Percentiles rank a stretch among this genome's conserved stretches.
Evolutionary conservation across 2,797 vertebrate species (phyloP).

Genomic region (Poeciliopsis paucimaculata): DNA sequence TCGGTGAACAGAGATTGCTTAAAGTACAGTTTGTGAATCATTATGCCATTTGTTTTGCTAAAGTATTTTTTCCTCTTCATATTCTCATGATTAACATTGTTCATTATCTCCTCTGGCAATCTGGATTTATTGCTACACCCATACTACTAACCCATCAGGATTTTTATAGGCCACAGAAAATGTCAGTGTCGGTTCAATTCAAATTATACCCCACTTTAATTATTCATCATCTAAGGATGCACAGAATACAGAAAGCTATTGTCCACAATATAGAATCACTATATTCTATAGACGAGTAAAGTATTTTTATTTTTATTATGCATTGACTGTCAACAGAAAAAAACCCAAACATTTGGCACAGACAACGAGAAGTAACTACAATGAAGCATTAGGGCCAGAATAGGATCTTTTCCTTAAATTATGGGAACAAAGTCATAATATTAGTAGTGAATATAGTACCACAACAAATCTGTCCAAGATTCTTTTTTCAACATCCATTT

Average conservation of each 20-base stretch:
- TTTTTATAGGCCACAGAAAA: not conserved
- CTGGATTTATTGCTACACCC: not conserved
- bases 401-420: too few relatives aligned
- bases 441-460: not conserved
- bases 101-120: not conserved
- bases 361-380: conserved; percentile 18
- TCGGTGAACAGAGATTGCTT: not conserved
- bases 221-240: not conserved
- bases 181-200: not conserved
- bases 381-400: too few relatives aligned
- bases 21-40: not conserved
- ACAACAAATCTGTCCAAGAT: not conserved
- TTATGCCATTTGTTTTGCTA: not conserved
- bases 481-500: not conserved
- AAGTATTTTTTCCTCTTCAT: not conserved
- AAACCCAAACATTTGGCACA: conserved; percentile 51
- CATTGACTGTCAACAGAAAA: conserved; percentile 15
- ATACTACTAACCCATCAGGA: not conserved
- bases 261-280: not conserved
- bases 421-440: too few relatives aligned
- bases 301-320: conserved; percentile 43
- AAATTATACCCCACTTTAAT: not conserved
- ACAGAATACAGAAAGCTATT: not conserved
- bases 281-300: conserved; percentile 11
- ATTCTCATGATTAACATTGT: not conserved